Evolutionary conservation across 2,888 invertebrate genomes (phyloP).

Genomic region (Eubasilissa splendida): DNA sequence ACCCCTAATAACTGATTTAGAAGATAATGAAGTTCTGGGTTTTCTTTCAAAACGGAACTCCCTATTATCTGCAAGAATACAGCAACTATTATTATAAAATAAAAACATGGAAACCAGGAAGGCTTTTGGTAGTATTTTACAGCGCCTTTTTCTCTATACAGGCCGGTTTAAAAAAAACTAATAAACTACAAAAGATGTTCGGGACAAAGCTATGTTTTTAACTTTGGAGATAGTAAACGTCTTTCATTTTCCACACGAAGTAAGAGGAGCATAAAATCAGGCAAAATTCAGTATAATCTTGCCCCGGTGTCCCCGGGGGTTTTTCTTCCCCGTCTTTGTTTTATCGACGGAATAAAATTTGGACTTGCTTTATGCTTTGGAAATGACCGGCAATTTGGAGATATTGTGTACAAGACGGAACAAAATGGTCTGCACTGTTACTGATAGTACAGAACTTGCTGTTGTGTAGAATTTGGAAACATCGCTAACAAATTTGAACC

Average conservation of each 20-base stretch:
- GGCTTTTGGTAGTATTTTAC: background rate
- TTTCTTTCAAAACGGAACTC: no score
- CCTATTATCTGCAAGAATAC: no score
- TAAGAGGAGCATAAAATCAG: constrained; percentile 29
- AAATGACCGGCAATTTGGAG: constrained; percentile 38
- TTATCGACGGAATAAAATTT: constrained; percentile 47
- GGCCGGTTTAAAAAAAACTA: constrained; percentile 13
- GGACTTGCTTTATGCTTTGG: constrained; percentile 40
- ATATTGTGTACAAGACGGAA: constrained; percentile 30
- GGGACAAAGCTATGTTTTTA: constrained; percentile 18
- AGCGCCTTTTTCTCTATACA: background rate
- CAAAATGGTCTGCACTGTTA: no score
- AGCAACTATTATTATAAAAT: no score
- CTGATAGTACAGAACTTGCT: no score
- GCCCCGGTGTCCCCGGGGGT: background rate
- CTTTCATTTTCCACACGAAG: constrained; percentile 41
- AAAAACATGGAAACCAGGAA: no score
- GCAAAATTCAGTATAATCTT: constrained; percentile 26
- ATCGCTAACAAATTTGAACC: no score
- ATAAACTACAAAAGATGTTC: constrained; percentile 26
- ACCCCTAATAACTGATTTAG: no score
- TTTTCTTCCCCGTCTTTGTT: constrained; percentile 29
- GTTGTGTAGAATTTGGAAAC: no score
- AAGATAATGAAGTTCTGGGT: no score
- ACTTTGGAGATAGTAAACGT: constrained; percentile 26